Base-by-base conservation (phyloP, 2,797 vertebrate genomes). In the Propithecus perrieri region DNA sequence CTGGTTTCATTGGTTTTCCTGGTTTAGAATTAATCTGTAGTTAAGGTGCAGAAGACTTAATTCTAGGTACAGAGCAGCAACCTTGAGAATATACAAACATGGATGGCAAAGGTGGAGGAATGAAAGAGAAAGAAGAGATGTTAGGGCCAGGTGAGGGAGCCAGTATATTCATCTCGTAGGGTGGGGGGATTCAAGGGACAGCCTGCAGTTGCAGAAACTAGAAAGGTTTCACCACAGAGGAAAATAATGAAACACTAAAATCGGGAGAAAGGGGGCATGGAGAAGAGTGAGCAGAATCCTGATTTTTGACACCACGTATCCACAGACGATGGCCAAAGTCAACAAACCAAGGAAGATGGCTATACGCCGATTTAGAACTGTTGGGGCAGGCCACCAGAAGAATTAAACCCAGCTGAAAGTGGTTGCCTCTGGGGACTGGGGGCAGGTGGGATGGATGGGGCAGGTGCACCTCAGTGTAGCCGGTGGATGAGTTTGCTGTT, bases 1-100 rank as follows among this genome's bases (percentile, higher is more conserved):
- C 61, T 92, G 79, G 22, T 88, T 97, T 71, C 33, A 33, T 81
- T 67, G 53, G 15, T 84, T 94, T 88, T 93, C 50, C 53, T 61
- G 72, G 7, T 78, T 94, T 94, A 69, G 35, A 89, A 61, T 92
- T 55, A 57, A 41, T 63, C 78, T 69, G 11, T 35, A 85, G 28
- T 69, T 78, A 69, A 92, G 91, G 3, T 43, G 48, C 55, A 13
- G 30, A 81, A 95, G 30, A 71, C n/a, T 76, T 72, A 53, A 59
- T 69, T 83, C 2, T 57, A 80, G 26, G 78, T 89, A 81, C 80
- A 75, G 48, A 95, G 71, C 33, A 92, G 43, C 76, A 88, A 11
- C 38, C 30, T 76, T 85, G 87, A 92, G 85, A 57, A n/a, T 41
- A 30, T 59, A 18, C 20, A 86, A 78, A 48, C 93, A 63, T 55